A percentile compares a stretch with the other conserved stretches of the same genome.
Conservation (phyloP, 2,797 vertebrate species). For the Melanotaenia boesemani region DNA sequence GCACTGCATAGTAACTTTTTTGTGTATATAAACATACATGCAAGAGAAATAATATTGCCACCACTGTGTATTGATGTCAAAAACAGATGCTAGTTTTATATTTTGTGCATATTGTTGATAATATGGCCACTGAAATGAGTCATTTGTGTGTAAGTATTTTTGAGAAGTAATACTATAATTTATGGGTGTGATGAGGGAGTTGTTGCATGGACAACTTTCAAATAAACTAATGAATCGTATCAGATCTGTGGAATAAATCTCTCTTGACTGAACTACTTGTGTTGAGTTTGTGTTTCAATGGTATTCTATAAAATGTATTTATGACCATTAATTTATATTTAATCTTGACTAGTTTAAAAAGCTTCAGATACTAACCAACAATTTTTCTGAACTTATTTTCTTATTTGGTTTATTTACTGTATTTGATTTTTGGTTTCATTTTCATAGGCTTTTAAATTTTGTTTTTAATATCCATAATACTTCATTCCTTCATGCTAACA, state of each 20-base stretch:
- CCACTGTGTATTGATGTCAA: conserved; percentile 73
- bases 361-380: not conserved
- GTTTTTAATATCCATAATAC: no score
- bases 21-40: conserved; percentile 55
- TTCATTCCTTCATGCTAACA: not conserved
- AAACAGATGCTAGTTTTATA: conserved; percentile 76
- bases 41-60: conserved; percentile 52
- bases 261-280: conserved; percentile 32
- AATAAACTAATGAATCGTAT: conserved; percentile 55
- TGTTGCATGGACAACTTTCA: conserved; percentile 67
- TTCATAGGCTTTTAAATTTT: no score
- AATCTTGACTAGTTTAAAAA: not conserved
- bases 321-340: not conserved
- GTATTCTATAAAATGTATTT: not conserved
- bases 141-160: conserved; percentile 60
- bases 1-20: conserved; percentile 50
- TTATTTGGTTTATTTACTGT: not conserved
- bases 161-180: conserved; percentile 52
- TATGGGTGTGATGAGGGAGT: conserved; percentile 52
- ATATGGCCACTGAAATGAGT: conserved; percentile 59
- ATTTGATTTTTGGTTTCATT: not conserved
- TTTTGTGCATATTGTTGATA: conserved; percentile 70
- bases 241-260: conserved; percentile 73
- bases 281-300: not conserved
- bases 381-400: no score